A percentile compares a stretch with the other conserved stretches of the same genome.
Conservation (phyloP, 2,888 invertebrate species). For the Cosmorhoe ocellata region DNA sequence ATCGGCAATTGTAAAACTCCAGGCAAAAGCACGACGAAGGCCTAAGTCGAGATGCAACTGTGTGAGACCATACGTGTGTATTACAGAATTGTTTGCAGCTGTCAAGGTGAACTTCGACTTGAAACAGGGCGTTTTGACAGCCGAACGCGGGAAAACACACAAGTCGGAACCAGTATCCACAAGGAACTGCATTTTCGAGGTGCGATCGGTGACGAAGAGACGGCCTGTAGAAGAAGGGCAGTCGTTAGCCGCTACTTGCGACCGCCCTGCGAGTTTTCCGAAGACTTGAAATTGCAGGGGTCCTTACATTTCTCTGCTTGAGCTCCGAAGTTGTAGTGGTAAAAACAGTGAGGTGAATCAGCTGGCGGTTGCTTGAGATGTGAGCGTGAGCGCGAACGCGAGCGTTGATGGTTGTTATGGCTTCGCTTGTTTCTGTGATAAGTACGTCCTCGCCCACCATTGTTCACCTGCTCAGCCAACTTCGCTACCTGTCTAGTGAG, state of each 20-base stretch:
- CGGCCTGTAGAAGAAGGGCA: not conserved
- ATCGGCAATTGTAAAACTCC: slow-evolving; percentile 7
- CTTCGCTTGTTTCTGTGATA: too few relatives aligned
- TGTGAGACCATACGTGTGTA: not conserved
- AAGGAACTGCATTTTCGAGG: not conserved
- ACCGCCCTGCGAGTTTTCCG: too few relatives aligned
- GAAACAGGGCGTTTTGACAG: not conserved
- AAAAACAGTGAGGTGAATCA: not conserved
- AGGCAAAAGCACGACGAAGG: slow-evolving; percentile 2
- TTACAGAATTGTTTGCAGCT: not conserved
- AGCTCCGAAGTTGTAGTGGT: not conserved
- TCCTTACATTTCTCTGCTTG: not conserved
- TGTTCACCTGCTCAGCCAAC: not conserved
- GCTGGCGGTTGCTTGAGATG: not conserved
- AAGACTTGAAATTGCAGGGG: not conserved
- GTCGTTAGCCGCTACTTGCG: not conserved
- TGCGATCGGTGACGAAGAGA: not conserved
- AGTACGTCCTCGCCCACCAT: not conserved
- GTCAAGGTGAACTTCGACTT: not conserved
- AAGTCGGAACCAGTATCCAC: too few relatives aligned
- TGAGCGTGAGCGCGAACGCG: not conserved
- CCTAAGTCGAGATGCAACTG: not conserved
- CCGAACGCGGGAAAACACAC: not conserved
- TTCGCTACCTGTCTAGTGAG: not conserved
- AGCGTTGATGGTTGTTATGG: too few relatives aligned